phyloP scores from a whole-genome alignment of 2,113 vertebrate species.

The Gobius niger region DNA sequence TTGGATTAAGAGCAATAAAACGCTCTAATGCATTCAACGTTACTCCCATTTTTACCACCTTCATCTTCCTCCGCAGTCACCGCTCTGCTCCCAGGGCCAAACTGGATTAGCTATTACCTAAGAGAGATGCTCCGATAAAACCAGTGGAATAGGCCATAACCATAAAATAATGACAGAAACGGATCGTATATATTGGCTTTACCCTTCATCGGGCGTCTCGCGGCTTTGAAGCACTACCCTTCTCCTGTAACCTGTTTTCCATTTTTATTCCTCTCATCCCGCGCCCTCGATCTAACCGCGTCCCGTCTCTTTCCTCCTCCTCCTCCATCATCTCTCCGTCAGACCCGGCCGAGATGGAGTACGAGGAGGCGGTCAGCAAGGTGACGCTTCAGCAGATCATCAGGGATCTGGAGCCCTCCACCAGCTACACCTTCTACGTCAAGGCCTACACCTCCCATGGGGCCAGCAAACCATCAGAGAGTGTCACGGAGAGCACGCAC shows the following conservation, averaged over 20 bases:
- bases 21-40: constrained; percentile 38
- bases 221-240: constrained; percentile 3
- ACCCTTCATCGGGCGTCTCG: constrained; percentile 21
- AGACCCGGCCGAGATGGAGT: constrained; percentile 93
- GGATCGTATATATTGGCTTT: constrained; percentile 46
- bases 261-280: constrained; percentile 1
- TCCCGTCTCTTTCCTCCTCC: background rate
- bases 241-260: background rate
- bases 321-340: constrained; percentile 17
- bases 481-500: constrained; percentile 83
- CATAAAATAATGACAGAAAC: constrained; percentile 46
- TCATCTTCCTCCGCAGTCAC: constrained; percentile 25
- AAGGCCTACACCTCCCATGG: constrained; percentile 96
- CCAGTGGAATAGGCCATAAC: constrained; percentile 49
- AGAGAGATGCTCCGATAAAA: constrained; percentile 46
- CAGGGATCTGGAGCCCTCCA: constrained; percentile 92
- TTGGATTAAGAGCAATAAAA: constrained; percentile 63
- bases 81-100: constrained; percentile 32
- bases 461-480: constrained; percentile 89
- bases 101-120: constrained; percentile 53
- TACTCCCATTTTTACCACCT: constrained; percentile 36
- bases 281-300: constrained; percentile 11
- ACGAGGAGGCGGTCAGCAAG: constrained; percentile 97
- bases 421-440: constrained; percentile 94
- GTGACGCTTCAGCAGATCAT: constrained; percentile 91